Evolutionary conservation across 2,113 vertebrate species (phyloP).

Genomic region (Brachypteracias leptosomus): DNA sequence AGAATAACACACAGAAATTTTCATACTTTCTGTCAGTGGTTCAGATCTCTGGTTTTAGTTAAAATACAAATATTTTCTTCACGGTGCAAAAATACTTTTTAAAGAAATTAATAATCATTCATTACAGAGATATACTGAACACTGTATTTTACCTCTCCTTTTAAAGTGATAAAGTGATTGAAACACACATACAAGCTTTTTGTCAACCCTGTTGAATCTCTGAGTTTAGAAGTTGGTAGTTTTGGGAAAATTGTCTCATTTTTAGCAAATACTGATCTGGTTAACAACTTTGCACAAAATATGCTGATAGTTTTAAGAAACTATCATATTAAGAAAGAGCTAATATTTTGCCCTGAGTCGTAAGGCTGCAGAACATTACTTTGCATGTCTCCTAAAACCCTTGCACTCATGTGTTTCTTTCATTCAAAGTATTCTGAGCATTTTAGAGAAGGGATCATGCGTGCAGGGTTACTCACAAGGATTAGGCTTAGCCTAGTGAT

Average conservation of each 20-base stretch:
- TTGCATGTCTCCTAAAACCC: not conserved
- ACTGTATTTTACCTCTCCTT: not conserved
- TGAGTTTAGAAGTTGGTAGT: not conserved
- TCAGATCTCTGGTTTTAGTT: not conserved
- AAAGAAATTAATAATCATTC: not conserved
- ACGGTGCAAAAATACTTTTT: accelerated
- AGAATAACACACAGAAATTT: not conserved
- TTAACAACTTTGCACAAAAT: not conserved
- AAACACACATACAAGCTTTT: not conserved
- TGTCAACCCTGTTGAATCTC: not conserved
- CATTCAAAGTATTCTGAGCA: not conserved
- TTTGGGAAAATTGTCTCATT: not conserved
- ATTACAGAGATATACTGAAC: not conserved
- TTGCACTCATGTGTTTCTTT: not conserved
- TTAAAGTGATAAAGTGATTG: not conserved
- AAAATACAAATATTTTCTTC: not conserved
- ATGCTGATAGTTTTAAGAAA: not conserved
- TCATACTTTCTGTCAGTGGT: not conserved
- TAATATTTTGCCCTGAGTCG: not conserved
- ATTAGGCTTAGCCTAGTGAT: not conserved
- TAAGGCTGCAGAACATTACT: not conserved
- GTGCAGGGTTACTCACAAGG: not conserved
- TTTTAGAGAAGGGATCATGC: not conserved
- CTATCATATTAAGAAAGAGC: not conserved
- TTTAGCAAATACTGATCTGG: not conserved